phyloP scores from a whole-genome alignment of 2,113 vertebrate genomes.

The Dascyllus trimaculatus region DNA sequence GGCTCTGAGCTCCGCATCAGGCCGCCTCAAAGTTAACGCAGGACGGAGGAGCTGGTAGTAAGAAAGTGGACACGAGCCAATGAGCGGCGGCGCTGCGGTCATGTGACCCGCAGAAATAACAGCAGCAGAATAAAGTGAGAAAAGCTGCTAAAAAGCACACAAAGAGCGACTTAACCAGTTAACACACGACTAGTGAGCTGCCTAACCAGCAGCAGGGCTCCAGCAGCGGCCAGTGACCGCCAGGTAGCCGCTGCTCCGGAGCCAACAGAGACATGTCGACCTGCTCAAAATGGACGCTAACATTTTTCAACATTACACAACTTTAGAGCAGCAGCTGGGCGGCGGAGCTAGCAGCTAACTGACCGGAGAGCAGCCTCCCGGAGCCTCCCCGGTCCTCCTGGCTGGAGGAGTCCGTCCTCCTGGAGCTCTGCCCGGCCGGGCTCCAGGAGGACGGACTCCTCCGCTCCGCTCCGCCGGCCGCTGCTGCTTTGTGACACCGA shows the following conservation, averaged over 20 bases:
- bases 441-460: no score
- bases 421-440: no score
- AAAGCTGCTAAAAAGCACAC: constrained; percentile 18
- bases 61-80: constrained; percentile 74
- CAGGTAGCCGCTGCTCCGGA: constrained; percentile 57
- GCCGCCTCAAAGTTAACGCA: constrained; percentile 36
- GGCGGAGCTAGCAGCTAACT: background rate
- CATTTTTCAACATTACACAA: constrained; percentile 82
- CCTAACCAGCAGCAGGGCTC: background rate
- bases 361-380: background rate
- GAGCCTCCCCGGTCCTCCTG: no score
- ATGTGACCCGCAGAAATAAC: constrained; percentile 87
- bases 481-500: no score
- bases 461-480: no score
- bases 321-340: constrained; percentile 50
- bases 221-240: no score
- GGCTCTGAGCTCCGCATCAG: no score
- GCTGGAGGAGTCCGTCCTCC: no score
- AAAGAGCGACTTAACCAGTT: no score
- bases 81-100: constrained; percentile 84
- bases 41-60: constrained; percentile 18
- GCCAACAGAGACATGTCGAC: constrained; percentile 94
- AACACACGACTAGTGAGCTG: no score
- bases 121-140: constrained; percentile 74
- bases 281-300: constrained; percentile 97